A percentile compares a stretch with the other conserved stretches of the same genome.
Conservation (phyloP, 2,797 vertebrate species). For the Catharus ustulatus region DNA sequence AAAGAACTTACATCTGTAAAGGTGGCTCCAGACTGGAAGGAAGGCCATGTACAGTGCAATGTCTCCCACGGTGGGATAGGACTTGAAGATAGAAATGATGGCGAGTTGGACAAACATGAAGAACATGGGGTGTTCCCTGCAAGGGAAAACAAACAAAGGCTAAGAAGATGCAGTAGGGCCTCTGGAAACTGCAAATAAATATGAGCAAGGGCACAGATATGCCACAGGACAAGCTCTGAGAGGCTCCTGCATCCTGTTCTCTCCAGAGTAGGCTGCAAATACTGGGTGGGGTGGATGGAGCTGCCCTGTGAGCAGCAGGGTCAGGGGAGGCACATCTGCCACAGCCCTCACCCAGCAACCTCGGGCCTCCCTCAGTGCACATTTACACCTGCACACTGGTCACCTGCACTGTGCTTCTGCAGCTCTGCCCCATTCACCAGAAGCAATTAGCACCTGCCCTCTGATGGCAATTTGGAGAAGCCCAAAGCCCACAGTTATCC, state of each 20-base stretch:
- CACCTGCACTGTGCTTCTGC: neutral
- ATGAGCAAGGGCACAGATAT: neutral
- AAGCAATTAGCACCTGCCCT: neutral
- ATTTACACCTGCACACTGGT: neutral
- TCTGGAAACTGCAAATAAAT: neutral
- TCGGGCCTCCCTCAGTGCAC: neutral
- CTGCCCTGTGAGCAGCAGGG: neutral
- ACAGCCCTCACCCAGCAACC: neutral
- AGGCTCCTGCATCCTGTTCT: neutral
- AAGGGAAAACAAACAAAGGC: neutral
- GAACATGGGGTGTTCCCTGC: conserved; percentile 94
- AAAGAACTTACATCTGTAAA: conserved; percentile 91
- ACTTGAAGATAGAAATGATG: conserved; percentile 97
- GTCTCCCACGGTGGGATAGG: conserved; percentile 95
- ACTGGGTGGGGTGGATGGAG: neutral
- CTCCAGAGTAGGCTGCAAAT: neutral
- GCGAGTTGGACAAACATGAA: conserved; percentile 97
- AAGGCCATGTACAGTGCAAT: conserved; percentile 94
- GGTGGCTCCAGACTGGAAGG: conserved; percentile 93
- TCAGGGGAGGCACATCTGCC: neutral
- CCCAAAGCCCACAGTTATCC: neutral
- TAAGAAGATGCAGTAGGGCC: neutral
- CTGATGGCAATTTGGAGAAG: neutral
- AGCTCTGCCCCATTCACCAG: neutral
- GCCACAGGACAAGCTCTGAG: neutral